Percentiles rank a stretch among this genome's conserved stretches.
These are phyloP conservation scores for Clivina fossor DNA, from an alignment of 2,888 invertebrate genomes.

Conservation along the genomic window DNA sequence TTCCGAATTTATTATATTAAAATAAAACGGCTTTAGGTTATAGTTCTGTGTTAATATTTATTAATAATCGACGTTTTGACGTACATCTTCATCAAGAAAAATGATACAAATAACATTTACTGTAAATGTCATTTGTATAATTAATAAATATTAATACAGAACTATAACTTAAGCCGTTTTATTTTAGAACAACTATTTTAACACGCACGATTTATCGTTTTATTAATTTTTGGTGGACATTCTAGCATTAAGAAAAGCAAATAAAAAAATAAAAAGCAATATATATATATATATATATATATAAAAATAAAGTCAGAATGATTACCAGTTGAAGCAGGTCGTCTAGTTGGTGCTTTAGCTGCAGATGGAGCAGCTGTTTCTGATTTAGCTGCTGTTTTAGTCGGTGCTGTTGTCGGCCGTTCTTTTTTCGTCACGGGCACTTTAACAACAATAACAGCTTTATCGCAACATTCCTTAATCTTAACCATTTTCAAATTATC, in stretches of 20 bases:
- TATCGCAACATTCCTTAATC: constrained; percentile 91
- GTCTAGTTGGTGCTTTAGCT: constrained; percentile 58
- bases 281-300: constrained; percentile 4
- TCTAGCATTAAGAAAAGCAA: constrained; percentile 19
- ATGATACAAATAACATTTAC: too few species aligned
- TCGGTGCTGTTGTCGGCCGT: constrained; percentile 58
- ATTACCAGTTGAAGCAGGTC: constrained; percentile 50
- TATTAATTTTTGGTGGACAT: too few species aligned
- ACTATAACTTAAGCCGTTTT: too few species aligned
- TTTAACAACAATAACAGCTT: constrained; percentile 83
- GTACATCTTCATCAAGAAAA: too few species aligned
- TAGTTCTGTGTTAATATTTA: too few species aligned
- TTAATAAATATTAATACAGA: too few species aligned
- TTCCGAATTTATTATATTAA: too few species aligned
- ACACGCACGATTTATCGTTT: too few species aligned
- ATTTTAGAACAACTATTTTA: too few species aligned
- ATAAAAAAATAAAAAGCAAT: constrained; percentile 16
- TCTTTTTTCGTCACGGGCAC: constrained; percentile 65
- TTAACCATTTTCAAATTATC: constrained; percentile 91
- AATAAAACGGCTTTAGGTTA: too few species aligned
- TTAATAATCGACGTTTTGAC: too few species aligned
- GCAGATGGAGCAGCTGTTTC: constrained; percentile 56
- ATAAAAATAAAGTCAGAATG: neutral
- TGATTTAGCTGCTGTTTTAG: constrained; percentile 53
- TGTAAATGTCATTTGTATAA: too few species aligned